These are phyloP conservation scores for Chelonus insularis DNA, from an alignment of 1,140 invertebrate species.

Conservation along the genomic window DNA sequence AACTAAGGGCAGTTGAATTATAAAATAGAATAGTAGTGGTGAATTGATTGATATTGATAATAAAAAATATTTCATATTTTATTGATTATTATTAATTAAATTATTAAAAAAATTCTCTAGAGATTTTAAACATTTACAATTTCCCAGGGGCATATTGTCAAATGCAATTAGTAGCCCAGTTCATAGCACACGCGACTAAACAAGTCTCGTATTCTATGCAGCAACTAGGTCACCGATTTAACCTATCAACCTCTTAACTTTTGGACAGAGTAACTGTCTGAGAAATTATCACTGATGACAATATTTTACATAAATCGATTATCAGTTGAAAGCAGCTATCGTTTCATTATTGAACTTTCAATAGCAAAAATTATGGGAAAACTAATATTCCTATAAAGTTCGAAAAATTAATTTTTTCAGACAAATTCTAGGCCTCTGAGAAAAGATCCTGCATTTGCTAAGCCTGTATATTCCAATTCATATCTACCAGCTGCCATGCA, in stretches of 20 bases:
- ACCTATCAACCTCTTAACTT: background rate
- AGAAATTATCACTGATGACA: conserved; percentile 2
- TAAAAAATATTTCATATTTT: background rate
- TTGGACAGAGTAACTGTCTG: background rate
- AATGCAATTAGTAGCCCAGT: conserved; percentile 6
- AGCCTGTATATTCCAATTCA: conserved; percentile 45
- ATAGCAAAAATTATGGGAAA: too few species aligned
- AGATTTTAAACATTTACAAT: background rate
- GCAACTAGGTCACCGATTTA: conserved; percentile 16
- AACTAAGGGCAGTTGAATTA: too few species aligned
- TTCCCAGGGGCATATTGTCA: background rate
- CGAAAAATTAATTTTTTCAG: too few species aligned
- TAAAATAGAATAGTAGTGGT: too few species aligned
- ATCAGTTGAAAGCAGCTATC: background rate
- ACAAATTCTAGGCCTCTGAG: conserved; percentile 34
- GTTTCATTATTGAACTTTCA: too few species aligned
- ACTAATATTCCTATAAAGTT: too few species aligned
- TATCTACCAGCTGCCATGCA: conserved; percentile 52
- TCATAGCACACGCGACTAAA: conserved; percentile 9
- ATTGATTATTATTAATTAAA: too few species aligned
- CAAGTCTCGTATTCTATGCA: background rate
- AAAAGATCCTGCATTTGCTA: conserved; percentile 46
- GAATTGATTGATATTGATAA: background rate
- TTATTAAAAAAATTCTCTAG: background rate
- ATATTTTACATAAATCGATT: background rate